Evolutionary conservation across 2,797 vertebrate species (phyloP).

Genomic region (Hoplostethus atlanticus): DNA sequence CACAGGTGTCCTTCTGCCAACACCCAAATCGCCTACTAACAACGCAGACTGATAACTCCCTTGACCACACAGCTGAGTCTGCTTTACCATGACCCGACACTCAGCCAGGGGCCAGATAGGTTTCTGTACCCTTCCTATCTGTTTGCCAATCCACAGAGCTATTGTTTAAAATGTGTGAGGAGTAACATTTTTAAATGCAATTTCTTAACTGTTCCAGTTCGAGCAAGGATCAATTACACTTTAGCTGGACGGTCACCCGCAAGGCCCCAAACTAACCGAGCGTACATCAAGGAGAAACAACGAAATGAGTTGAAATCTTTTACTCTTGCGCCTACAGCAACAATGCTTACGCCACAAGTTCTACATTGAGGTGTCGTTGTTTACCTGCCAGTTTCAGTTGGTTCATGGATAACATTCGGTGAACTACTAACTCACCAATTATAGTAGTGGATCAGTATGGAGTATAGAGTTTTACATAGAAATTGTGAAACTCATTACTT

Average conservation of each 20-base stretch:
- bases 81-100: conserved; percentile 73
- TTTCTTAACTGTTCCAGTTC: conserved; percentile 57
- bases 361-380: conserved; percentile 60
- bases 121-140: conserved; percentile 24
- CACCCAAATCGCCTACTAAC: conserved; percentile 74
- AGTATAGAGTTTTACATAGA: too few relatives aligned
- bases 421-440: too few relatives aligned
- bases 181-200: background rate
- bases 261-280: conserved; percentile 74
- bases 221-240: conserved; percentile 72
- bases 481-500: too few relatives aligned
- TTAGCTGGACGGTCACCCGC: conserved; percentile 76
- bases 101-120: conserved; percentile 45
- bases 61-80: conserved; percentile 52
- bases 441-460: too few relatives aligned
- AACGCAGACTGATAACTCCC: conserved; percentile 62
- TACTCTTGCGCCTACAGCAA: fast-evolving
- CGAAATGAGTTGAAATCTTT: background rate
- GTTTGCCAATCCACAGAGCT: background rate
- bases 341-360: background rate
- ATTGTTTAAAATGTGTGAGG: background rate
- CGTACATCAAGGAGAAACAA: conserved; percentile 50
- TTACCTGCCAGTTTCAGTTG: background rate
- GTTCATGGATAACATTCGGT: background rate
- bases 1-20: conserved; percentile 59